Conservation (phyloP, 2,113 vertebrate species). For the Ophthalmolycus amberensis region DNA sequence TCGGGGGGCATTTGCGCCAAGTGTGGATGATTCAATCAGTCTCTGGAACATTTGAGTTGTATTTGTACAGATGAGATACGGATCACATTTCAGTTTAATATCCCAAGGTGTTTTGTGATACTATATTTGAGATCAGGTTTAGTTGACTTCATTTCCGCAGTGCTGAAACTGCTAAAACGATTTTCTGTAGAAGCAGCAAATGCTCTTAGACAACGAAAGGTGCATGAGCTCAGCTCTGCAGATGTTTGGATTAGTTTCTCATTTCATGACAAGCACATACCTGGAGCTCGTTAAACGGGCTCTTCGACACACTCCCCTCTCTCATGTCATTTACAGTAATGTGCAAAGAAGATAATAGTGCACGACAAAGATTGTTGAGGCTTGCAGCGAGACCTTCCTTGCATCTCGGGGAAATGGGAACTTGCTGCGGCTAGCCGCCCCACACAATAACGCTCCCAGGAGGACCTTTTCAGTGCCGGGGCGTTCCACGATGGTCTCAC, state of each 20-base stretch:
- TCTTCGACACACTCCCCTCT: conserved; percentile 29
- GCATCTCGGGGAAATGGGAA: conserved; percentile 68
- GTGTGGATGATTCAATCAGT: not conserved
- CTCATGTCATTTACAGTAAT: conserved; percentile 62
- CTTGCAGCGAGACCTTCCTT: conserved; percentile 34
- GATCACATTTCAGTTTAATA: not conserved
- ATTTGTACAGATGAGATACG: not conserved
- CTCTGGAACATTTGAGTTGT: not conserved
- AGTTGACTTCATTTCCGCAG: not conserved
- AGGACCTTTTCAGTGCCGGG: conserved; percentile 51
- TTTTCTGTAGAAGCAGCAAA: not conserved
- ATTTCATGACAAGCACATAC: conserved; percentile 52
- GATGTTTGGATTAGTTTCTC: conserved; percentile 38
- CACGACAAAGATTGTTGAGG: conserved; percentile 80
- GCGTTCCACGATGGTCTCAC: conserved; percentile 67
- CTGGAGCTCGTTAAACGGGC: conserved; percentile 65
- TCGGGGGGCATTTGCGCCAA: not conserved
- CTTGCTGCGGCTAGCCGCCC: conserved; percentile 63
- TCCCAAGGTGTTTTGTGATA: not conserved
- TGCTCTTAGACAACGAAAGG: not conserved
- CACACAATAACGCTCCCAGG: conserved; percentile 74
- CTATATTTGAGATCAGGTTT: conserved; percentile 1
- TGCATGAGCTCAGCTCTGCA: not conserved
- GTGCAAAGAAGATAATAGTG: conserved; percentile 50
- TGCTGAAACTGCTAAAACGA: not conserved